Evolutionary conservation across 2,888 invertebrate genomes (phyloP), one percentile per base, ranked within the genome.

Genomic region (Conchocele bisecta): DNA sequence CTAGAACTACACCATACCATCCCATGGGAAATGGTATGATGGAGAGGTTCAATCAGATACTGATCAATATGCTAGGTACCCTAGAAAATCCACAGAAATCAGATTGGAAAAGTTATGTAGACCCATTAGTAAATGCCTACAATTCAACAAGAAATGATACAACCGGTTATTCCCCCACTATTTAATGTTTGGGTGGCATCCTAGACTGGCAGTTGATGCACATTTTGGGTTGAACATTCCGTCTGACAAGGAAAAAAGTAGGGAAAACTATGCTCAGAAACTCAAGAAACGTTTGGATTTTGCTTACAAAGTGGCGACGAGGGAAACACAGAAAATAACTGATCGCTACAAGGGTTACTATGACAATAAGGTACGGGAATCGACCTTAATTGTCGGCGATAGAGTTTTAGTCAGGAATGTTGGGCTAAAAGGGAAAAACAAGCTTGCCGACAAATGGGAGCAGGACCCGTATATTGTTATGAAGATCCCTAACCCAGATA

Each of bases 1-100:
- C 60, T 5, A 44, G 76, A 20, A 69, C 76, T 4, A 72, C 72
- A 42, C 68, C 61, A 33, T 76, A n/a, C n/a, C n/a, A n/a, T n/a
- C n/a, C n/a, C n/a, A n/a, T n/a, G n/a, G n/a, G n/a, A n/a, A n/a
- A n/a, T 67, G 75, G 69, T 6, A 41, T 61, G 46, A 33, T 37
- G 7, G 66, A 78, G 50, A 39, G 61, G 7, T 75, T 68, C 31
- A 65, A 75, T 26, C 39, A 51, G 6, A 71, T 60, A 2, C 44
- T 75, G 3, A 20, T 61, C 0, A 57, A 51, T 35, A 63, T 67
- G 60, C 39, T 75, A 7, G 63, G 48, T 1, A 70, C 66, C 3
- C 46, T 71, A 3, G 37, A 58, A 9, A 20, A 33, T 15, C 42
- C 63, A 2, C 26, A 67, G 39, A 71, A 71, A 29, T 51, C 33